Conservation (phyloP, 2,797 vertebrate species). For the Alfaro cultratus region DNA sequence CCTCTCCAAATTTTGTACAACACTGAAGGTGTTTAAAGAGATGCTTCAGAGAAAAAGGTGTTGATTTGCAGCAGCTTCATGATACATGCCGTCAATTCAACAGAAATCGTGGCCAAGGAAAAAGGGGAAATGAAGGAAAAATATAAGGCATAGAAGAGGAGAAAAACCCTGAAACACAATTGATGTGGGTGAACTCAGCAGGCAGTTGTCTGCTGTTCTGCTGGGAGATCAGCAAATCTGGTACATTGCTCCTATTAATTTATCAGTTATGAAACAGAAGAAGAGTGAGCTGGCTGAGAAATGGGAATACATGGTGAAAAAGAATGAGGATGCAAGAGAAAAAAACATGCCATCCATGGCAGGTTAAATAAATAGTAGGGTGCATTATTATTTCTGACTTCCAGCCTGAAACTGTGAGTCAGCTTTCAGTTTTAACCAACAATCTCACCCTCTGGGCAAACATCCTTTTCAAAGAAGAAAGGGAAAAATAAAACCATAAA, state of each 20-base stretch:
- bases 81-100: neutral
- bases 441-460: neutral
- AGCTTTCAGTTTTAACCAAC: constrained; percentile 15
- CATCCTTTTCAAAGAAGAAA: neutral
- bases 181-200: constrained; percentile 62
- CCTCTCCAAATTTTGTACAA: neutral
- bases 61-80: neutral
- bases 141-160: constrained; percentile 26
- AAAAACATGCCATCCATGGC: neutral
- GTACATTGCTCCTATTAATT: constrained; percentile 52
- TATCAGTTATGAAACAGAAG: constrained; percentile 40
- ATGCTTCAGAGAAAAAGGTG: neutral
- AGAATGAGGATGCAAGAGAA: neutral
- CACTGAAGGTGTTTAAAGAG: neutral
- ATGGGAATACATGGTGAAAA: neutral
- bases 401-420: constrained; percentile 33
- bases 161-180: constrained; percentile 43
- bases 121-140: neutral
- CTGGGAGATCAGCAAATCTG: constrained; percentile 48
- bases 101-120: neutral
- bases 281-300: constrained; percentile 7
- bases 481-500: neutral
- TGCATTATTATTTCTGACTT: constrained; percentile 30
- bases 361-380: neutral
- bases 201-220: constrained; percentile 41